Conservation (phyloP, 37 sponge, comb jelly and placozoan species). For the Theonella swinhoei region DNA sequence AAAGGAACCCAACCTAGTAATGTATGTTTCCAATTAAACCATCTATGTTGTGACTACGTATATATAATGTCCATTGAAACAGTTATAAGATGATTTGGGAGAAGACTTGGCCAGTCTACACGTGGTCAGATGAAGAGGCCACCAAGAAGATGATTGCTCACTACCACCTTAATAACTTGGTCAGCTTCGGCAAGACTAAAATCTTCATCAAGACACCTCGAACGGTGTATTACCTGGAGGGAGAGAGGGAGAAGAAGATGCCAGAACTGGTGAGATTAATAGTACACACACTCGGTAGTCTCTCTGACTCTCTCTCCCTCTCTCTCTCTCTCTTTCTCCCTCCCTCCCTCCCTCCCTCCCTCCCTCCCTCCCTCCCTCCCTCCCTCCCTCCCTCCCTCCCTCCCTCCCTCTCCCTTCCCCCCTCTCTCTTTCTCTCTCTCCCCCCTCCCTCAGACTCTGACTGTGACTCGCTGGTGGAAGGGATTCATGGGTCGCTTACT, state of each 20-base stretch:
- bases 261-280: conserved; percentile 12
- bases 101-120: conserved; percentile 40
- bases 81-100: conserved; percentile 64
- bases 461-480: conserved; percentile 13
- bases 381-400: neutral
- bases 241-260: conserved; percentile 27
- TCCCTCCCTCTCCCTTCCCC: neutral
- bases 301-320: neutral
- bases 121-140: conserved; percentile 19
- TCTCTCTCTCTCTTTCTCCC: neutral
- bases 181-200: conserved; percentile 65
- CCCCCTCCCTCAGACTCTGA: neutral
- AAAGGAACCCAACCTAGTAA: too few species aligned
- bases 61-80: too few species aligned
- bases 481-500: conserved; percentile 11
- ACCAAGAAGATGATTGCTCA: conserved; percentile 26
- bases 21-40: too few species aligned
- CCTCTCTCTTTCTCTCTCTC: conserved; percentile 1
- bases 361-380: neutral
- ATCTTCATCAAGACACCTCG: conserved; percentile 62
- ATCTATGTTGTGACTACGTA: too few species aligned
- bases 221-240: conserved; percentile 68
- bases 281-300: neutral
- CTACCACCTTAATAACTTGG: conserved; percentile 53
- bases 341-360: conserved; percentile 8